phyloP scores from a whole-genome alignment of 2,888 invertebrate species.

The Lampropteryx suffumata region DNA sequence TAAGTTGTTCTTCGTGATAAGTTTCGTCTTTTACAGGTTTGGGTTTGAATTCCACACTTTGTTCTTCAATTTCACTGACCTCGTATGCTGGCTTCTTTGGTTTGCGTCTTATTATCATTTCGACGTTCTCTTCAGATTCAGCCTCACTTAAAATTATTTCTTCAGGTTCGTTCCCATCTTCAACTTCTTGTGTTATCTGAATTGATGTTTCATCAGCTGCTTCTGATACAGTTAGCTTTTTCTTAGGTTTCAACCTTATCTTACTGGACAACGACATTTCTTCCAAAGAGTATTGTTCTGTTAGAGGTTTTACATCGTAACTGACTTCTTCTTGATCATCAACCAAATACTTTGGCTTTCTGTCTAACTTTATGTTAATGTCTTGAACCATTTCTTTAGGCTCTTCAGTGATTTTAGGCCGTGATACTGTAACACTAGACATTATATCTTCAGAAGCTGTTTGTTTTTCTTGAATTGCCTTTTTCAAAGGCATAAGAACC shows the following conservation, averaged over 20 bases:
- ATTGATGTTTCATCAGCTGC: constrained; percentile 87
- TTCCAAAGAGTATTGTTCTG: constrained; percentile 84
- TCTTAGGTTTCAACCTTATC: constrained; percentile 86
- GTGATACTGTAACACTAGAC: constrained; percentile 60
- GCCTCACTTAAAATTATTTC: constrained; percentile 86
- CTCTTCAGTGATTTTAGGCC: constrained; percentile 61
- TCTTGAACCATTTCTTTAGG: constrained; percentile 79
- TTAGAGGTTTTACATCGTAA: constrained; percentile 68
- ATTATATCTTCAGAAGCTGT: constrained; percentile 61
- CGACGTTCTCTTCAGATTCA: constrained; percentile 83
- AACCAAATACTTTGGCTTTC: constrained; percentile 85
- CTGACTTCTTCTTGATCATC: constrained; percentile 86
- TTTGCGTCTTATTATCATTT: constrained; percentile 75
- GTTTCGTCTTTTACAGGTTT: constrained; percentile 64
- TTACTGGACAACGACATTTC: constrained; percentile 88
- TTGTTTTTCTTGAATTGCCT: constrained; percentile 64
- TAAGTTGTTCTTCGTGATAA: constrained; percentile 86
- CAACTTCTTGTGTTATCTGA: constrained; percentile 84
- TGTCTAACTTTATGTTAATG: constrained; percentile 87
- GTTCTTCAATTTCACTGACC: constrained; percentile 84
- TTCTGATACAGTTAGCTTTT: constrained; percentile 84
- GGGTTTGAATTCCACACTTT: constrained; percentile 82
- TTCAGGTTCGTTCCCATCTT: constrained; percentile 84
- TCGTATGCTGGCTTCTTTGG: constrained; percentile 82
- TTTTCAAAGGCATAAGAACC: constrained; percentile 65